These are phyloP conservation scores for Mesocentrotus franciscanus DNA, from an alignment of 53 echinoderm and acorn worm genomes.

Conservation along the genomic window DNA sequence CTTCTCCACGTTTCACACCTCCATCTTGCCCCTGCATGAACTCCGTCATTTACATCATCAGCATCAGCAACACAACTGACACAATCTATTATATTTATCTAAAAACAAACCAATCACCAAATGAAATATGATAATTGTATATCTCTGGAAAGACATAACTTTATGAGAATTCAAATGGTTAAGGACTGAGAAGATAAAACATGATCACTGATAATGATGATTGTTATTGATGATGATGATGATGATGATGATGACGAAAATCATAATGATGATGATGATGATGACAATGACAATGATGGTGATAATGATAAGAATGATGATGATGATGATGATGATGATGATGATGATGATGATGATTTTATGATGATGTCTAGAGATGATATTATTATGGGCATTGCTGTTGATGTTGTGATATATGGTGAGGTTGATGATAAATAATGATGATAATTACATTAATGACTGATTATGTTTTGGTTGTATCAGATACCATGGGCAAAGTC, in stretches of 20 bases:
- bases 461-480: neutral
- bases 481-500: too few species aligned
- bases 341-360: too few species aligned
- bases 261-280: too few species aligned
- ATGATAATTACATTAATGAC: neutral
- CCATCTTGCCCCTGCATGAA: neutral
- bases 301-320: too few species aligned
- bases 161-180: neutral
- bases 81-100: neutral
- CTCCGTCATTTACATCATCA: neutral
- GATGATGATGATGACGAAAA: neutral
- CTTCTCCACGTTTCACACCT: neutral
- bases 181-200: neutral
- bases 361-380: too few species aligned
- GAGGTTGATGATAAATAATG: neutral
- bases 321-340: too few species aligned
- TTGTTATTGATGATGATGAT: neutral
- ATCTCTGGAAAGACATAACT: too few species aligned
- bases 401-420: too few species aligned
- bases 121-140: too few species aligned
- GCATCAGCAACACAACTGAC: neutral
- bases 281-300: too few species aligned
- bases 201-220: neutral
- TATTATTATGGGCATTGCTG: too few species aligned
- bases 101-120: too few species aligned